Evolutionary conservation across 2,888 invertebrate species (phyloP).

Genomic region (Pristionchus exspectatus): DNA sequence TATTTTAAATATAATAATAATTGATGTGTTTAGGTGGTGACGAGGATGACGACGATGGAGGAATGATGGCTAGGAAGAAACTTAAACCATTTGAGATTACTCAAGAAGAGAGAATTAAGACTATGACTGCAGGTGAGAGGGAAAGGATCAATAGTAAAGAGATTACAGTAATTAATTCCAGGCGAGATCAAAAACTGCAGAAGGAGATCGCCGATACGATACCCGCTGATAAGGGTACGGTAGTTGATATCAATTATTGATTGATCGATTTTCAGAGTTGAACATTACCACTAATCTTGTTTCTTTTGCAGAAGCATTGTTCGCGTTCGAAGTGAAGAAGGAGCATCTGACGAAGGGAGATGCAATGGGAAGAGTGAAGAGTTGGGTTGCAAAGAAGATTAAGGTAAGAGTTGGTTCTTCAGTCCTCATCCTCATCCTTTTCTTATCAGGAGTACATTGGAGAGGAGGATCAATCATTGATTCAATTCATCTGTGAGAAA

Average conservation of each 20-base stretch:
- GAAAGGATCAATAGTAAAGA: not conserved
- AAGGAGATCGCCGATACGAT: constrained; percentile 98
- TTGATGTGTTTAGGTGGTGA: not conserved
- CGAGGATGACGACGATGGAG: constrained; percentile 72
- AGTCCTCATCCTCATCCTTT: not conserved
- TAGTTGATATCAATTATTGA: not conserved
- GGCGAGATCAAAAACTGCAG: constrained; percentile 97
- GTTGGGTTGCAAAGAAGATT: constrained; percentile 99
- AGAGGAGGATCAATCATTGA: constrained; percentile 96
- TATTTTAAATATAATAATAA: not conserved
- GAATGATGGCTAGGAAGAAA: constrained; percentile 66
- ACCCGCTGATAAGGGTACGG: constrained; percentile 89
- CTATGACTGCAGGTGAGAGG: constrained; percentile 66
- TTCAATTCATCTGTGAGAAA: constrained; percentile 99
- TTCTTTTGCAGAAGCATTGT: constrained; percentile 82
- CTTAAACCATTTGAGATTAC: constrained; percentile 77
- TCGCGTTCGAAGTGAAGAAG: constrained; percentile 95
- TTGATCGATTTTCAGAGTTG: not conserved
- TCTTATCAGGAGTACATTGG: constrained; percentile 88
- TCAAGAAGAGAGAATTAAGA: constrained; percentile 73
- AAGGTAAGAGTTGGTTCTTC: constrained; percentile 80
- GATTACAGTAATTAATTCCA: not conserved
- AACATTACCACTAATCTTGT: not conserved
- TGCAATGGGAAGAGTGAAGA: constrained; percentile 96
- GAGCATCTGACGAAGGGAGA: constrained; percentile 87